Percentiles rank a stretch among this genome's conserved stretches.
Conservation (phyloP, 2,797 vertebrate species). For the Clarias pachynema region DNA sequence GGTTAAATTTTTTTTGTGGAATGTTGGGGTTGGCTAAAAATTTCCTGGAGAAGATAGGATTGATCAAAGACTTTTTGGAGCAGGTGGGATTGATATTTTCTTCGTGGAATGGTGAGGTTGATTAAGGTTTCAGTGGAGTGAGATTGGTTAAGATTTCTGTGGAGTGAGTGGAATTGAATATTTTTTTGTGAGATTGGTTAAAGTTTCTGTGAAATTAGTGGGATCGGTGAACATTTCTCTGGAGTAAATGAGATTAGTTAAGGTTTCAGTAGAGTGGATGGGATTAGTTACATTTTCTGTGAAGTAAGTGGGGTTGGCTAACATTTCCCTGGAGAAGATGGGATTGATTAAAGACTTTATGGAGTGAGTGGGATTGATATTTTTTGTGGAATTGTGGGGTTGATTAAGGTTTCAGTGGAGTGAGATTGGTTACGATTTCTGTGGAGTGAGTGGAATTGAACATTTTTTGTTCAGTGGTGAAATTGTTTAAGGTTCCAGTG, state of each 20-base stretch:
- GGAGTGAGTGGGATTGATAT: background rate
- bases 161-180: no score
- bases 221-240: background rate
- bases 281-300: background rate
- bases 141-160: background rate
- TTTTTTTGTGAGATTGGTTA: background rate
- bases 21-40: no score
- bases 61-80: no score
- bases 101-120: background rate
- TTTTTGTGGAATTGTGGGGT: background rate
- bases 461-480: no score
- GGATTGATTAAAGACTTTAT: background rate
- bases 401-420: no score
- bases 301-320: background rate
- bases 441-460: no score
- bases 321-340: background rate
- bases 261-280: background rate
- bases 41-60: no score
- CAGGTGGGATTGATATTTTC: no score
- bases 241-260: background rate
- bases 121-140: no score
- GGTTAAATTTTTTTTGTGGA: background rate
- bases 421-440: no score
- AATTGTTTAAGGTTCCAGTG: no score
- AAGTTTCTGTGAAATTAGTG: background rate